Evolutionary conservation across 2,888 invertebrate species (phyloP), one percentile per base, ranked within the genome.

Genomic region (Argyresthia albistria): DNA sequence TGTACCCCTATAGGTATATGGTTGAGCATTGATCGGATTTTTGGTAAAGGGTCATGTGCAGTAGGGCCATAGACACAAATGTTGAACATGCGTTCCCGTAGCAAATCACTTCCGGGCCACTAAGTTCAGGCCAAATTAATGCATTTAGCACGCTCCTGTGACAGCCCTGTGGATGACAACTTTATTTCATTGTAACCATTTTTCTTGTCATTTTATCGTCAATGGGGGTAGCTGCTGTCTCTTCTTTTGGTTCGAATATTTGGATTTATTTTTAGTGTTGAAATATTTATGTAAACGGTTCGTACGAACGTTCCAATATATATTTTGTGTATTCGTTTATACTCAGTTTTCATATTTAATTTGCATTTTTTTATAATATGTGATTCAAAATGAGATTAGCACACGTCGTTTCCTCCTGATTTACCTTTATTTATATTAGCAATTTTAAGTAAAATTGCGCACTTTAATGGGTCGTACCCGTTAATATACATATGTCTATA

Each of bases 21-120:
- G 43, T 43, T 14, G 25, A 45, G 35, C 36, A 35, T 46, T 51
- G 15, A 37, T 36, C 12, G 48, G 11, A 61, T 60, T 58, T 70
- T 68, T 65, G 76, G 75, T 75, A 73, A 71, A 69, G 78, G 74
- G 74, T 76, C 77, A 77, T 10, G 15, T 14, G 14, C 8, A 39
- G 39, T 69, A 74, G 82, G 80, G 83, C 77, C 80, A 81, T 79
- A 79, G 79, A 25, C 80, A 73, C 64, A 59, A 25, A 25, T 25
- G 60, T 69, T 62, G 67, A 73, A 76, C 80, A 80, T 82, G 78
- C 80, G 80, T 84, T 86, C 84, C 84, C 86, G 86, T 84, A 76
- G 84, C 87, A 86, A 86, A 86, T 87, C 87, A 84, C 83, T 87
- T 87, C 86, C 86, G 86, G 81, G 66, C 87, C 87, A 87, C 87